phyloP scores from a whole-genome alignment of 2,888 invertebrate genomes.

The Calliopum simillimum region DNA sequence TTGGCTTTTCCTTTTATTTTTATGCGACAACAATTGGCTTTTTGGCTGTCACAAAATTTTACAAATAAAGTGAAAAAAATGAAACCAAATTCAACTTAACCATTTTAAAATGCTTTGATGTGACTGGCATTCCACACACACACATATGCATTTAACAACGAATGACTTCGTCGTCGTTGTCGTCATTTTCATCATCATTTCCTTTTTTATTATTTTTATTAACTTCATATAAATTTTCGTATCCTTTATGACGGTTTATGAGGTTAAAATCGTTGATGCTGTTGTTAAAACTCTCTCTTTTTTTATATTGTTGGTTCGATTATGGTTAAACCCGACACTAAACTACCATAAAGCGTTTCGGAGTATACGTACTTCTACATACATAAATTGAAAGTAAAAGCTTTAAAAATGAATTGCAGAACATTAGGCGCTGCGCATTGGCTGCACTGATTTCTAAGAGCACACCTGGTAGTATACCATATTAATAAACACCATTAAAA shows the following conservation, averaged over 20 bases:
- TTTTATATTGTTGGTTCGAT: too few relatives aligned
- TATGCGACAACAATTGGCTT: slow-evolving; percentile 34
- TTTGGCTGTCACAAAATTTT: slow-evolving; percentile 34
- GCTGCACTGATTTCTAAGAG: too few relatives aligned
- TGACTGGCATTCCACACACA: slow-evolving; percentile 15
- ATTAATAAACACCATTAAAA: slow-evolving; percentile 8
- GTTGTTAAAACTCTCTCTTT: too few relatives aligned
- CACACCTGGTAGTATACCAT: neutral
- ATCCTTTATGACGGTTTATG: slow-evolving; percentile 8
- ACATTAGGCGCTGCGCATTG: too few relatives aligned
- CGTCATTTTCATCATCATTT: slow-evolving; percentile 2
- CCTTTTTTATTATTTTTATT: slow-evolving; percentile 22
- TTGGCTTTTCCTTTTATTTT: slow-evolving; percentile 35
- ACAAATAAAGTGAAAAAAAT: slow-evolving; percentile 5
- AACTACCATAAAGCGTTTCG: too few relatives aligned
- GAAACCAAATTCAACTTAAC: neutral
- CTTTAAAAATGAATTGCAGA: too few relatives aligned
- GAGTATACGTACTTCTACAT: too few relatives aligned
- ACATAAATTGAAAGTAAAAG: too few relatives aligned
- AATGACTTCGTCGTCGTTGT: slow-evolving; percentile 5
- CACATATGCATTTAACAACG: too few relatives aligned
- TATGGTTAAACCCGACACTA: too few relatives aligned
- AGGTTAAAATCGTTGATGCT: neutral
- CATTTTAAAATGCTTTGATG: slow-evolving; percentile 28
- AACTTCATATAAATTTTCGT: slow-evolving; percentile 33